Base-by-base conservation (phyloP, 1,140 invertebrate genomes). In the Bombus picipes region DNA sequence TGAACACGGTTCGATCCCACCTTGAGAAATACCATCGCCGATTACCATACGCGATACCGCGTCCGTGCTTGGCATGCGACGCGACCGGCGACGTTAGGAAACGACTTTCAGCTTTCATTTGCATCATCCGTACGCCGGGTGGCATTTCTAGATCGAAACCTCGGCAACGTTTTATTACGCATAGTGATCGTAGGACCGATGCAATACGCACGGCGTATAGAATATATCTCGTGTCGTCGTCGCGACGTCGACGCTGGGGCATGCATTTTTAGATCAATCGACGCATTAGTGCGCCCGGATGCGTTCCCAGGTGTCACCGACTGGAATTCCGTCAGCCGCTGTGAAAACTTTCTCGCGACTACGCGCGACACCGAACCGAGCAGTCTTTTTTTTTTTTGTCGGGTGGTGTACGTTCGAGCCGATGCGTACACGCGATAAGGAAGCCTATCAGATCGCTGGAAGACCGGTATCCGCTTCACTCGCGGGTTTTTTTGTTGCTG, bases 41-140 rank as follows among this genome's bases (percentile, higher is more conserved):
- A 90, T 90, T 81, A 89, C 85, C 81, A 78, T 83, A 68, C 32
- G 43, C 85, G 80, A 90, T 89, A 87, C 78, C 78, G 41, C 25
- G 65, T 90, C 77, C 88, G 88, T 90, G 88, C 81, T 79, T 65
- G 41, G 88, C 85, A 90, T 90, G n/a, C 77, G 57, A 71, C 78
- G 41, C 75, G 66, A 22, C 66, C 75, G 57, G 25, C 71, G 68
- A 87, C 89, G 90, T 92, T 92, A 92, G 91, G 88, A 91, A 89
- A 92, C 82, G 82, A 88, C 90, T 92, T 92, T 93, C 92, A 90
- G 90, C 83, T 89, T 83, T 79, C 78, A 93, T 94, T 94, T 93
- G 91, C 93, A 94, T 94, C 89, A 89, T 88, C 70, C 83, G 80
- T 81, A 76, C 76, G 83, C 84, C 86, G 92, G 89, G 88, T 92